phyloP scores from a whole-genome alignment of 92 coral and sea anemone genomes.

The Blastomussa wellsi region DNA sequence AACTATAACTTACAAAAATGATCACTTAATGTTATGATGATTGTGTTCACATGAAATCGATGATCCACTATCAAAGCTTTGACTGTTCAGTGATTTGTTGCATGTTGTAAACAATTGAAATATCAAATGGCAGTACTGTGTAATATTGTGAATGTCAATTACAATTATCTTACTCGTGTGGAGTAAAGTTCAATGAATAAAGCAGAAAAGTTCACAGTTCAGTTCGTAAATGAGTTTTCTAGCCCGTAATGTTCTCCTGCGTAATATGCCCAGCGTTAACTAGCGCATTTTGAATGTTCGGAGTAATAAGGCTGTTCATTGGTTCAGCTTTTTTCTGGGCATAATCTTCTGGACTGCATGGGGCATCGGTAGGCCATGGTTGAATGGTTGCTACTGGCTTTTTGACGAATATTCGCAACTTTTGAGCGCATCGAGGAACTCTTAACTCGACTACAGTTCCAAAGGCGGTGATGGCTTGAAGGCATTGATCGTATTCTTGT shows the following conservation, averaged over 20 bases:
- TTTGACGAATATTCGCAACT: conserved; percentile 14
- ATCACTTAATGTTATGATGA: no score
- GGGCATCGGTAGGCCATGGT: conserved; percentile 25
- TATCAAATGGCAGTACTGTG: background rate
- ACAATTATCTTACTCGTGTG: no score
- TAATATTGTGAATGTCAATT: background rate
- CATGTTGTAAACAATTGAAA: background rate
- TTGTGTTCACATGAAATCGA: background rate
- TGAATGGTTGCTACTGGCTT: conserved; percentile 17
- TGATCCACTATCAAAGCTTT: conserved; percentile 2
- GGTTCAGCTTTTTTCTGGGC: conserved; percentile 13
- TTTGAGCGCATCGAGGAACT: conserved; percentile 22
- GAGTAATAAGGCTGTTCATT: conserved; percentile 7
- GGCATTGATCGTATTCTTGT: conserved; percentile 23
- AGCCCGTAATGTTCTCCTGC: background rate
- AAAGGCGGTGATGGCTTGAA: conserved; percentile 2
- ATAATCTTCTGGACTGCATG: conserved; percentile 12
- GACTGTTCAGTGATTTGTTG: conserved; percentile 9
- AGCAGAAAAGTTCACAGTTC: no score
- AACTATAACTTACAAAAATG: no score
- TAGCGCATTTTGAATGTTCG: conserved; percentile 21
- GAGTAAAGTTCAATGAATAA: no score
- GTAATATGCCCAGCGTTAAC: conserved; percentile 8
- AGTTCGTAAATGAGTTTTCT: no score
- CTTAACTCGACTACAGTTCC: conserved; percentile 6